A percentile compares a stretch with the other conserved stretches of the same genome.
phyloP scores from a whole-genome alignment of 2,888 invertebrate genomes.

The Cheilosia impressa region DNA sequence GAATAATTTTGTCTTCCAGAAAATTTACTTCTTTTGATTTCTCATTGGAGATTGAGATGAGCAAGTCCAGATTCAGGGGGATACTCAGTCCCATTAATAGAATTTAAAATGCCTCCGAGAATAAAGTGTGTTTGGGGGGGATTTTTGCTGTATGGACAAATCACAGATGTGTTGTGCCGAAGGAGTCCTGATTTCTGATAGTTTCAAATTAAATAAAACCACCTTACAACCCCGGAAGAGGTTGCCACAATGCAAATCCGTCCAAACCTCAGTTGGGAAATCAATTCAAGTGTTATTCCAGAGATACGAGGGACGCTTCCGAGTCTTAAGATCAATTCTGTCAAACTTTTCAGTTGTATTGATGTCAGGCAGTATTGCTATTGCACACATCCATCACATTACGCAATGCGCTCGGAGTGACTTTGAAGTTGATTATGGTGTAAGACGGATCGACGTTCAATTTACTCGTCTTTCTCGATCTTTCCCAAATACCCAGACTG shows the following conservation, averaged over 20 bases:
- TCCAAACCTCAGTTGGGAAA: conserved; percentile 54
- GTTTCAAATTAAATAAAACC: conserved; percentile 67
- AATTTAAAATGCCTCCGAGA: conserved; percentile 53
- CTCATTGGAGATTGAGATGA: conserved; percentile 39
- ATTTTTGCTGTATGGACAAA: conserved; percentile 24
- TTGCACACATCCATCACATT: conserved; percentile 7
- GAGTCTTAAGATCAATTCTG: conserved; percentile 21
- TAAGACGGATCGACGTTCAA: conserved; percentile 34
- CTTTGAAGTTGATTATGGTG: conserved; percentile 34
- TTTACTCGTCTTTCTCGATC: conserved; percentile 32
- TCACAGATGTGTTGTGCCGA: conserved; percentile 8
- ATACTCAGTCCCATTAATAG: conserved; percentile 38
- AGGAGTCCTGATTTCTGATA: conserved; percentile 27
- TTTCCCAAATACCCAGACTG: not conserved
- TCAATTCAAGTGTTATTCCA: conserved; percentile 59
- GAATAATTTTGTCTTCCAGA: conserved; percentile 36
- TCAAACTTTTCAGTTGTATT: not conserved
- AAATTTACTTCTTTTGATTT: conserved; percentile 40
- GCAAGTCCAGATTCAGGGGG: conserved; percentile 23
- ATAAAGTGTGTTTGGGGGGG: not conserved
- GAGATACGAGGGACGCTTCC: not conserved
- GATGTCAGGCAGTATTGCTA: conserved; percentile 2
- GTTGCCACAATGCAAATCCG: conserved; percentile 43
- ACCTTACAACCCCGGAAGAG: conserved; percentile 22
- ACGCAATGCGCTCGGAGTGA: not conserved